Evolutionary conservation across 2,888 invertebrate genomes (phyloP).

Genomic region (Hedychridium roseum): DNA sequence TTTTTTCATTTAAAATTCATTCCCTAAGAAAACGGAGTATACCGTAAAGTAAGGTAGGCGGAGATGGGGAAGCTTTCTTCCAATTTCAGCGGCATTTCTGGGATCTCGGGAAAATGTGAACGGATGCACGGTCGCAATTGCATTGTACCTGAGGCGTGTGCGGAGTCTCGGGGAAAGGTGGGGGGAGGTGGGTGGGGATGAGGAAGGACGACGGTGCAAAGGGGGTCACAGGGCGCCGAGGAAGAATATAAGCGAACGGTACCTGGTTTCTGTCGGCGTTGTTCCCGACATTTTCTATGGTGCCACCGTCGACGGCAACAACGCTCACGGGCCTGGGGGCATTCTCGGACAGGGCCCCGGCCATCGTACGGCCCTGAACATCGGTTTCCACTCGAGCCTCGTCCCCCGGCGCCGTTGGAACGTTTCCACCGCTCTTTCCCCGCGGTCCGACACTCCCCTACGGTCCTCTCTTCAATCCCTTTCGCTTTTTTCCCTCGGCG

Average conservation of each 20-base stretch:
- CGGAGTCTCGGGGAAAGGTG: too few relatives aligned
- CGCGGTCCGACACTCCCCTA: neutral
- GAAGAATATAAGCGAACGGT: conserved; percentile 1
- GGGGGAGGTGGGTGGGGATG: neutral
- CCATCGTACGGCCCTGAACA: conserved; percentile 58
- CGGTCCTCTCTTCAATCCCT: neutral
- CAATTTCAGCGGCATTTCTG: too few relatives aligned
- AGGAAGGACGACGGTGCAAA: neutral
- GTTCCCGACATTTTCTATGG: conserved; percentile 28
- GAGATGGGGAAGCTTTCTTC: too few relatives aligned
- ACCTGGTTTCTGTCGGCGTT: conserved; percentile 27
- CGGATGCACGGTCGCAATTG: too few relatives aligned
- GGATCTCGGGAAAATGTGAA: too few relatives aligned
- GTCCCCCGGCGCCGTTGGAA: conserved; percentile 14
- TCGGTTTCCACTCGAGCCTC: conserved; percentile 48
- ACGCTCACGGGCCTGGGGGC: conserved; percentile 61
- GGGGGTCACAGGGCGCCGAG: too few relatives aligned
- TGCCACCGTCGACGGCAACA: conserved; percentile 51
- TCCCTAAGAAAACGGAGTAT: too few relatives aligned
- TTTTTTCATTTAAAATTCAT: too few relatives aligned
- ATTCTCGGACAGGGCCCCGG: conserved; percentile 60
- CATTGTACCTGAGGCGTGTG: too few relatives aligned
- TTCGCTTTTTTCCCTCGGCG: conserved; percentile 5
- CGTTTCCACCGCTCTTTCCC: conserved; percentile 2
- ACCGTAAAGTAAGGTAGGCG: too few relatives aligned